Evolutionary conservation across 2,113 vertebrate genomes (phyloP).

Genomic region (Acanthochromis polyacanthus): DNA sequence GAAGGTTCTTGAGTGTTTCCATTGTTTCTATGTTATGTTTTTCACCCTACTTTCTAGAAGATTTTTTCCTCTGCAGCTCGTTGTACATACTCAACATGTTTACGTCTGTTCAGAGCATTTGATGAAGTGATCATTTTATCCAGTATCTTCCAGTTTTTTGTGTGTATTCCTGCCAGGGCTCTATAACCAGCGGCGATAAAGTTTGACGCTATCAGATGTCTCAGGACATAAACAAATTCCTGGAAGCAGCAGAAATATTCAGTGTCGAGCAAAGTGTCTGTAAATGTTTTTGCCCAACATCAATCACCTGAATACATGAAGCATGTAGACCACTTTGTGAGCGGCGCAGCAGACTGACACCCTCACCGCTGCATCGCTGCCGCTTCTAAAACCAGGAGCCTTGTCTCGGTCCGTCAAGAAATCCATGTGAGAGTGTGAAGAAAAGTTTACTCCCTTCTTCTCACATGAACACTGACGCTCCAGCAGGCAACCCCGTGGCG

Average conservation of each 20-base stretch:
- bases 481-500: conserved; percentile 15
- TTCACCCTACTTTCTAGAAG: too few relatives aligned
- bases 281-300: conserved; percentile 18
- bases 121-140: background rate
- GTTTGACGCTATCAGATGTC: conserved; percentile 13
- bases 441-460: conserved; percentile 29
- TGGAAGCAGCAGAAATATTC: conserved; percentile 24
- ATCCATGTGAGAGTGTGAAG: conserved; percentile 39
- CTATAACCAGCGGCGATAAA: background rate
- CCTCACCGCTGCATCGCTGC: background rate
- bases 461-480: conserved; percentile 17
- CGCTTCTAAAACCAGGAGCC: background rate
- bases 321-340: conserved; percentile 27
- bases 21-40: too few relatives aligned
- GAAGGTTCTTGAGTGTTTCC: too few relatives aligned
- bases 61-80: too few relatives aligned
- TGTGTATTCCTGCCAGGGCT: background rate
- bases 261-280: conserved; percentile 24
- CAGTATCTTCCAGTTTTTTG: background rate
- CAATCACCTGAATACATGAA: conserved; percentile 37
- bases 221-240: conserved; percentile 19
- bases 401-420: background rate
- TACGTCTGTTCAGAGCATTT: background rate
- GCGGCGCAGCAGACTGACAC: conserved; percentile 13
- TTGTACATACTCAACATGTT: background rate